Evolutionary conservation across 2,888 invertebrate genomes (phyloP).

Genomic region (Alitta virens): DNA sequence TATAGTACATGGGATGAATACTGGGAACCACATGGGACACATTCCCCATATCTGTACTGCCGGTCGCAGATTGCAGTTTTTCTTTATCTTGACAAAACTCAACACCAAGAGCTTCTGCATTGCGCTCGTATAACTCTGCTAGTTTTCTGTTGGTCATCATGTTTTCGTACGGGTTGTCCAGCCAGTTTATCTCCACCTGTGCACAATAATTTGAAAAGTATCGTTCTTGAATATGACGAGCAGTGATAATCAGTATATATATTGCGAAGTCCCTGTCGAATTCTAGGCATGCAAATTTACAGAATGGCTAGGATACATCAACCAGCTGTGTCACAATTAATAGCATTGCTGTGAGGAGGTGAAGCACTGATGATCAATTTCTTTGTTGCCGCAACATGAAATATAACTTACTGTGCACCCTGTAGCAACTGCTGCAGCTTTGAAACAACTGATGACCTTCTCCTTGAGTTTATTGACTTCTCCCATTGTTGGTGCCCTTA

Average conservation of each 20-base stretch:
- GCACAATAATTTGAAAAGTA: too few relatives aligned
- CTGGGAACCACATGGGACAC: constrained; percentile 39
- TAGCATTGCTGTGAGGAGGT: too few relatives aligned
- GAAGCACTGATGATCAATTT: too few relatives aligned
- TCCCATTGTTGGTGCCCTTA: constrained; percentile 39
- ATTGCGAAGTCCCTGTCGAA: too few relatives aligned
- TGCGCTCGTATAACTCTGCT: constrained; percentile 23
- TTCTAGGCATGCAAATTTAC: too few relatives aligned
- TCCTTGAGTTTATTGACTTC: constrained; percentile 38
- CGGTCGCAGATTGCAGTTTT: constrained; percentile 4
- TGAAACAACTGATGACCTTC: constrained; percentile 37
- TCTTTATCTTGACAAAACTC: constrained; percentile 4
- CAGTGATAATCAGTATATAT: too few relatives aligned
- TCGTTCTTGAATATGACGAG: too few relatives aligned
- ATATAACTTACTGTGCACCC: constrained; percentile 41
- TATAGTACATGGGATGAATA: constrained; percentile 35
- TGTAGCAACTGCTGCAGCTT: constrained; percentile 45
- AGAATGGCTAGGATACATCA: too few relatives aligned
- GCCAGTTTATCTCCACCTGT: constrained; percentile 37
- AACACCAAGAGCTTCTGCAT: neutral
- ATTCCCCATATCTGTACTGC: constrained; percentile 42
- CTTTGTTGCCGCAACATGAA: too few relatives aligned
- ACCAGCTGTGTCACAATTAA: too few relatives aligned
- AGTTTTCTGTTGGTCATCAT: constrained; percentile 45
- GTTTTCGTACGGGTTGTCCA: constrained; percentile 36